A percentile compares a stretch with the other conserved stretches of the same genome.
phyloP scores from a whole-genome alignment of 2,888 invertebrate genomes.

The Azorinus chamasolen region DNA sequence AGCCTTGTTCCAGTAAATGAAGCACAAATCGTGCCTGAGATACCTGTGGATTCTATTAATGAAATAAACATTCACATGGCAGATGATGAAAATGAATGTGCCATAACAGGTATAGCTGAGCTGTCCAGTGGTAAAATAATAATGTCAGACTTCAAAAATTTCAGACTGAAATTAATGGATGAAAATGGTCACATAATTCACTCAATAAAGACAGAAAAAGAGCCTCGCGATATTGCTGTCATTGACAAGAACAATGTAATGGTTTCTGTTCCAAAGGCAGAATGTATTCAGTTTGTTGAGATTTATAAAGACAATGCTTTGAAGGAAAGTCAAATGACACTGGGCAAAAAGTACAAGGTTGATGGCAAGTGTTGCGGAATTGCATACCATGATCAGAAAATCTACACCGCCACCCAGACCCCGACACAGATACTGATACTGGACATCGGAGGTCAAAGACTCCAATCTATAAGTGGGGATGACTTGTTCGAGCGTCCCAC shows the following conservation, averaged over 20 bases:
- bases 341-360: neutral
- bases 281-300: slow-evolving; percentile 25
- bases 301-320: neutral
- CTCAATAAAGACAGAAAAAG: slow-evolving; percentile 10
- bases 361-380: slow-evolving; percentile 37
- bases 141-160: slow-evolving; percentile 34
- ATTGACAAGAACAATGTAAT: slow-evolving; percentile 19
- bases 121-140: slow-evolving; percentile 21
- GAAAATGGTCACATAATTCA: slow-evolving; percentile 12
- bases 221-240: slow-evolving; percentile 36
- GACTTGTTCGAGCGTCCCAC: slow-evolving; percentile 36
- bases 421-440: slow-evolving; percentile 38
- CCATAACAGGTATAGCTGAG: slow-evolving; percentile 31
- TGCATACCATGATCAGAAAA: slow-evolving; percentile 25
- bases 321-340: neutral
- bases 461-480: slow-evolving; percentile 13
- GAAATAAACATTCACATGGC: neutral
- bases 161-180: slow-evolving; percentile 33
- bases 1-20: neutral
- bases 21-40: neutral
- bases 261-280: slow-evolving; percentile 29
- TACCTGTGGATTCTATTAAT: neutral
- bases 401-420: slow-evolving; percentile 28
- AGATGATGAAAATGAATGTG: slow-evolving; percentile 6
- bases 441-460: slow-evolving; percentile 8